A percentile compares a stretch with the other conserved stretches of the same genome.
These are phyloP conservation scores for Lontra canadensis DNA, from an alignment of 2,113 vertebrate species.

Conservation along the genomic window DNA sequence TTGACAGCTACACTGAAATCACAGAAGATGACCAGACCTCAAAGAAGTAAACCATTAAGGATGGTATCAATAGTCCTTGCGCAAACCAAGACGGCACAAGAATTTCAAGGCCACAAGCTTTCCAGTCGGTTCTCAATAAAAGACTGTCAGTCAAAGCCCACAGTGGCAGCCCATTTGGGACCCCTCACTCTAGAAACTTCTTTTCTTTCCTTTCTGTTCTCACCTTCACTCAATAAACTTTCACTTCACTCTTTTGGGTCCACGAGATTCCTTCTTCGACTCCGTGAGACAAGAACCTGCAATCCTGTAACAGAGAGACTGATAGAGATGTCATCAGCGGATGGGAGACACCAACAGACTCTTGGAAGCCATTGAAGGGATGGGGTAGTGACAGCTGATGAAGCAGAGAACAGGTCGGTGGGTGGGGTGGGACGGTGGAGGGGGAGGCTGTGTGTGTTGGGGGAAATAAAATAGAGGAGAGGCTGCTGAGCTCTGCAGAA, in stretches of 20 bases:
- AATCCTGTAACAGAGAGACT: neutral
- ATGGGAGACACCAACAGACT: neutral
- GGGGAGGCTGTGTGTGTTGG: neutral
- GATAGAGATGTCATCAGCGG: neutral
- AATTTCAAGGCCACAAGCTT: neutral
- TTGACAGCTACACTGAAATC: neutral
- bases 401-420: no score
- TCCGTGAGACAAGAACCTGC: no score
- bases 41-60: neutral
- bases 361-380: neutral
- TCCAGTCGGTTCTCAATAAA: neutral
- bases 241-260: no score
- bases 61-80: neutral
- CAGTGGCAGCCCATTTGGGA: no score
- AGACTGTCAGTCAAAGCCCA: no score
- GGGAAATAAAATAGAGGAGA: neutral
- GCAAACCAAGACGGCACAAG: neutral
- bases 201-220: no score
- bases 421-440: no score
- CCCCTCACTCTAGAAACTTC: no score
- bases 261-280: no score
- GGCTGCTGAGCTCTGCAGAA: neutral
- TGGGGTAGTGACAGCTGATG: no score
- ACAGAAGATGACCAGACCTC: neutral
- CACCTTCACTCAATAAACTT: no score